phyloP scores from a whole-genome alignment of 2,113 vertebrate species.

The Promerops cafer region DNA sequence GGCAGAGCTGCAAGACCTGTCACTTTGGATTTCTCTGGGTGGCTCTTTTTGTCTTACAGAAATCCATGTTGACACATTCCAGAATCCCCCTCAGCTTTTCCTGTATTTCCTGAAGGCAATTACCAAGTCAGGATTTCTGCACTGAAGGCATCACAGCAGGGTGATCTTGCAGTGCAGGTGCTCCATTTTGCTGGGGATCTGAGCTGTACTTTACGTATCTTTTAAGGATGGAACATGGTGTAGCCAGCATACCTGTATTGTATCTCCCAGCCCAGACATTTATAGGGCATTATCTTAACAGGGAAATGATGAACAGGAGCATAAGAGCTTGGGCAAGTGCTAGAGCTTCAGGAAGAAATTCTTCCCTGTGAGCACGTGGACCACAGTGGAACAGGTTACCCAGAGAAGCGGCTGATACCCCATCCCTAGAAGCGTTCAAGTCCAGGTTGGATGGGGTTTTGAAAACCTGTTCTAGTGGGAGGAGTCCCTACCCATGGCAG shows the following conservation, averaged over 20 bases:
- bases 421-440: not conserved
- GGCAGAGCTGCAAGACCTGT: not conserved
- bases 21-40: not conserved
- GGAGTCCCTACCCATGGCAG: not conserved
- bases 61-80: not conserved
- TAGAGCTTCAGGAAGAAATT: not conserved
- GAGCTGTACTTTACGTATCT: rapidly evolving
- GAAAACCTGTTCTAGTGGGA: not conserved
- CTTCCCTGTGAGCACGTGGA: not conserved
- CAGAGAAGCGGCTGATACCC: not conserved
- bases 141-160: not conserved
- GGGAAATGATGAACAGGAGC: not conserved
- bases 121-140: not conserved
- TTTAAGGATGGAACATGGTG: not conserved
- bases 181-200: not conserved
- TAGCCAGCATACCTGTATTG: not conserved
- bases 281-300: not conserved
- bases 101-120: not conserved
- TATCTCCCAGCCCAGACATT: not conserved
- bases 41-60: not conserved
- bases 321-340: not conserved
- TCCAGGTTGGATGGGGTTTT: not conserved
- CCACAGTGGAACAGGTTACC: not conserved
- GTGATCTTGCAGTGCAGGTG: not conserved
- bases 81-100: not conserved